These are phyloP conservation scores for Diglossa cyanea DNA, from an alignment of 2,797 vertebrate genomes.

Conservation along the genomic window DNA sequence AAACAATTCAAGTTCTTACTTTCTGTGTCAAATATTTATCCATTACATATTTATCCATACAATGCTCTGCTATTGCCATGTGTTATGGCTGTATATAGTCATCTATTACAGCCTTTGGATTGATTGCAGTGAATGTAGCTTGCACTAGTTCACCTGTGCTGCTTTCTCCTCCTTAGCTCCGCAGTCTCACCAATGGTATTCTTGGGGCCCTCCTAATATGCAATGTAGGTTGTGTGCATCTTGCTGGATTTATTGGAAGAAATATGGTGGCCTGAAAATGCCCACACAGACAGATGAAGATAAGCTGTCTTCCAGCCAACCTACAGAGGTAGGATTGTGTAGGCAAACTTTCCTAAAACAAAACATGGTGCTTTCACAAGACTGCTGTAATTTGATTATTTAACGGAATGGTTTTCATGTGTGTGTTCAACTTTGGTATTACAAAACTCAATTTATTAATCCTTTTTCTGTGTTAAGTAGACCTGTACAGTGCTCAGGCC, in stretches of 20 bases:
- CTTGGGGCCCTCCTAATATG: slow-evolving; percentile 98
- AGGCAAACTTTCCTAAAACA: background rate
- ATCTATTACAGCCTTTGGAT: background rate
- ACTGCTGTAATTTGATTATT: background rate
- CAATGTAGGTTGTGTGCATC: slow-evolving; percentile 94
- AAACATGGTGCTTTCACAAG: background rate
- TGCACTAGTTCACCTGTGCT: background rate
- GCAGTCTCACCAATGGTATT: slow-evolving; percentile 97
- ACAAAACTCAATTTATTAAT: background rate
- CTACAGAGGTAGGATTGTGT: slow-evolving; percentile 71
- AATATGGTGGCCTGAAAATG: slow-evolving; percentile 97
- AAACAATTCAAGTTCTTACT: background rate
- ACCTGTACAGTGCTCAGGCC: background rate
- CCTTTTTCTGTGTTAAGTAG: background rate
- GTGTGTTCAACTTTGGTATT: background rate
- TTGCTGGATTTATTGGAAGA: slow-evolving; percentile 99
- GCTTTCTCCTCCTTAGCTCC: slow-evolving; percentile 78
- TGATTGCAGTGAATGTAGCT: background rate
- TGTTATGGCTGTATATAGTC: background rate
- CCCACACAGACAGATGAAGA: slow-evolving; percentile 94
- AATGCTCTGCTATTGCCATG: background rate
- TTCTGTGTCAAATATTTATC: background rate
- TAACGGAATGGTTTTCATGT: background rate
- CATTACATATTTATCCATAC: background rate
- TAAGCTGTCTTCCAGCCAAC: slow-evolving; percentile 86